Conservation (phyloP, 2,888 invertebrate genomes). For the Rhaphigaster nebulosa region DNA sequence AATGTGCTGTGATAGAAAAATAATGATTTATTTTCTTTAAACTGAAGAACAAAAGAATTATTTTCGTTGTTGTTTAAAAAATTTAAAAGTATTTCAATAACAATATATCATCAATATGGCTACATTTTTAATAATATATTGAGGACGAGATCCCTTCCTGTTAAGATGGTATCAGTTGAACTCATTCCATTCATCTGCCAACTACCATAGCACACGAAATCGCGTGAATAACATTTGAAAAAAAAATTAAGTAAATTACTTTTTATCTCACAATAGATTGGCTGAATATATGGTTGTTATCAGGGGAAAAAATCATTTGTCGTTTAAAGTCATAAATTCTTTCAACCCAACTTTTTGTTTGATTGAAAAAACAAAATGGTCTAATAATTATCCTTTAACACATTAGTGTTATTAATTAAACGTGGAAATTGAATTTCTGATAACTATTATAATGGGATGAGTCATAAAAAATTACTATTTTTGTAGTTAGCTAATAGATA, state of each 20-base stretch:
- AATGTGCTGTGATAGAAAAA: too few species aligned
- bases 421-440: too few species aligned
- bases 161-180: not conserved
- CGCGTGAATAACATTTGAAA: not conserved
- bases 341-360: not conserved
- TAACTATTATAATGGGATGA: too few species aligned
- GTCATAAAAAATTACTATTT: too few species aligned
- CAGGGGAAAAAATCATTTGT: not conserved
- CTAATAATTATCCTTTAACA: too few species aligned
- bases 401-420: too few species aligned
- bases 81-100: not conserved
- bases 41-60: too few species aligned
- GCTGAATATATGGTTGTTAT: not conserved
- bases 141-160: not conserved
- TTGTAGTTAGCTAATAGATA: too few species aligned
- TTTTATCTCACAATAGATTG: not conserved
- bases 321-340: not conserved
- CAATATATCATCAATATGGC: not conserved
- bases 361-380: too few species aligned
- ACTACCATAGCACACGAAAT: not conserved
- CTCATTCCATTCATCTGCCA: not conserved
- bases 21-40: too few species aligned
- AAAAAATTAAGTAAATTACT: not conserved
- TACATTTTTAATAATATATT: not conserved
- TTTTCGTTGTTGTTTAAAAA: too few species aligned